Evolutionary conservation across 2,888 invertebrate genomes (phyloP).

Genomic region (Gymnoscelis rufifasciata): DNA sequence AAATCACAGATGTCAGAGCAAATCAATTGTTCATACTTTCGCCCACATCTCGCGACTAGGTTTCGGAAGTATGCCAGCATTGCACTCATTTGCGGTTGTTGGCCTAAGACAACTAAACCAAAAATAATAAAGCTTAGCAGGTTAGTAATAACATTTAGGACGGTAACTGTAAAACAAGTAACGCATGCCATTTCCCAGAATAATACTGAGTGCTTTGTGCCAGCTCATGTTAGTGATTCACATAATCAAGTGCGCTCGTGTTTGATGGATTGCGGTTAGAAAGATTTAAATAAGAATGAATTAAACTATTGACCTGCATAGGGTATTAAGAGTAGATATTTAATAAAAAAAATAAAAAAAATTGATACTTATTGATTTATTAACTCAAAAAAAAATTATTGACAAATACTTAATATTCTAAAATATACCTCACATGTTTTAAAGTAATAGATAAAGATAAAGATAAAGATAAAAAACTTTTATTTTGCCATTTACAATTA

Average conservation of each 20-base stretch:
- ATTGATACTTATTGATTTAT: no score
- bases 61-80: conserved; percentile 29
- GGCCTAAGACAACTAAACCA: conserved; percentile 33
- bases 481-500: no score
- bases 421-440: no score
- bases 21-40: conserved; percentile 18
- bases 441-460: no score
- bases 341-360: no score
- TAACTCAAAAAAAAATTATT: no score
- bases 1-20: no score
- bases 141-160: conserved; percentile 40
- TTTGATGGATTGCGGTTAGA: no score
- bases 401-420: no score
- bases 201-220: conserved; percentile 26
- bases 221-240: conserved; percentile 43
- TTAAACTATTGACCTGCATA: not conserved
- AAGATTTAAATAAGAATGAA: no score
- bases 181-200: conserved; percentile 30
- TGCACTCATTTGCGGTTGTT: conserved; percentile 40
- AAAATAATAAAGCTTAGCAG: conserved; percentile 41
- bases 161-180: conserved; percentile 45
- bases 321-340: no score
- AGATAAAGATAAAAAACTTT: no score
- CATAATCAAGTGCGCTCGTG: conserved; percentile 1
- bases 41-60: conserved; percentile 22